These are phyloP conservation scores for Drepana falcataria DNA, from an alignment of 2,888 invertebrate genomes.

Conservation along the genomic window DNA sequence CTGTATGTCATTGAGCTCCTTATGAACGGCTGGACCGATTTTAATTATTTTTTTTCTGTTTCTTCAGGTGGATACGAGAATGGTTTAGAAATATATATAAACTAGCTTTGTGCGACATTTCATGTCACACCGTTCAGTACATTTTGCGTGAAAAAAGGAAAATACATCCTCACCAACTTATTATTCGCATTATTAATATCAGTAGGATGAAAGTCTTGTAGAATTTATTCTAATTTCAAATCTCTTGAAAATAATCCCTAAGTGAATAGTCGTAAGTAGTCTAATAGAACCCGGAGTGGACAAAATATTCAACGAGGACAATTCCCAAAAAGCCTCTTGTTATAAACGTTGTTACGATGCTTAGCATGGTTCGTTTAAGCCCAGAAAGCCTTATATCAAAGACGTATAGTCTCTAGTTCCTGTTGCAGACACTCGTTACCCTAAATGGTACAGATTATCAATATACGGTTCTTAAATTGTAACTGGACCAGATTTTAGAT, in stretches of 20 bases:
- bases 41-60: too few relatives aligned
- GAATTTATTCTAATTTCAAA: neutral
- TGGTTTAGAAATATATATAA: too few relatives aligned
- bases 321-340: conserved; percentile 19
- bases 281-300: conserved; percentile 1
- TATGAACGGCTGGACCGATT: too few relatives aligned
- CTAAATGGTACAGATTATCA: conserved; percentile 10
- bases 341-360: conserved; percentile 18
- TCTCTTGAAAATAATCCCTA: neutral
- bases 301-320: conserved; percentile 15
- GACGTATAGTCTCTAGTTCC: conserved; percentile 11
- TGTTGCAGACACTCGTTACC: neutral
- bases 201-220: neutral
- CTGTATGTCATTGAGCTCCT: too few relatives aligned
- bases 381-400: conserved; percentile 18
- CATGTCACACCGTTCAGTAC: too few relatives aligned
- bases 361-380: conserved; percentile 25
- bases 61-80: too few relatives aligned
- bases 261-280: neutral
- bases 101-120: too few relatives aligned
- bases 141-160: too few relatives aligned
- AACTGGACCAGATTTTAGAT: too few relatives aligned
- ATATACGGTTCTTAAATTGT: neutral
- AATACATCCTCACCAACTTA: too few relatives aligned
- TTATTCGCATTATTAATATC: too few relatives aligned